Evolutionary conservation across 1,140 invertebrate genomes (phyloP).

Genomic region (Trachymyrmex septentrionalis): DNA sequence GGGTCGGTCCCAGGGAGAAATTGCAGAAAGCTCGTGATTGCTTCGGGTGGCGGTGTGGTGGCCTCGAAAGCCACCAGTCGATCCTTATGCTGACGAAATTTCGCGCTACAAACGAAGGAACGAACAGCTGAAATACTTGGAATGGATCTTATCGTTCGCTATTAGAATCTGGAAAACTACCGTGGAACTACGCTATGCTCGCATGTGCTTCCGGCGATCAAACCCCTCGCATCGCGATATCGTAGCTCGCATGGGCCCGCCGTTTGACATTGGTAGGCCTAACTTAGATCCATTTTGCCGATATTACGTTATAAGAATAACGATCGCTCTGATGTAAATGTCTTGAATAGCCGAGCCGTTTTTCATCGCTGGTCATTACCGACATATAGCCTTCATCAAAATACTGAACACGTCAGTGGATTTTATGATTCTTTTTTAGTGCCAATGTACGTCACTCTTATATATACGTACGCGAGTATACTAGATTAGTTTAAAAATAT

Average conservation of each 20-base stretch:
- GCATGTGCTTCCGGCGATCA: conserved; percentile 59
- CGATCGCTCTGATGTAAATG: conserved; percentile 26
- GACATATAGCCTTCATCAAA: background rate
- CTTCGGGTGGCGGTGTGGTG: background rate
- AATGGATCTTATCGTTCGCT: conserved; percentile 58
- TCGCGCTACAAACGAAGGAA: conserved; percentile 1
- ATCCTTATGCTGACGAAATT: background rate
- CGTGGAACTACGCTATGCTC: conserved; percentile 50
- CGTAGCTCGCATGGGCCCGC: background rate
- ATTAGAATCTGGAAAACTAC: conserved; percentile 59
- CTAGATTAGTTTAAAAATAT: background rate
- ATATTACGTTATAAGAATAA: conserved; percentile 45
- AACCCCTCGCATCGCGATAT: conserved; percentile 24
- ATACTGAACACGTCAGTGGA: background rate
- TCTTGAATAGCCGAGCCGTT: background rate
- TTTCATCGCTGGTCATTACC: conserved; percentile 25
- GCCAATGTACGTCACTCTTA: background rate
- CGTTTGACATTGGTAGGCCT: conserved; percentile 46
- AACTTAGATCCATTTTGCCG: conserved; percentile 43
- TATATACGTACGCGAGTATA: background rate
- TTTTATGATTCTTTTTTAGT: background rate
- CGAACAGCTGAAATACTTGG: conserved; percentile 39
- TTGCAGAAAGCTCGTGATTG: conserved; percentile 48
- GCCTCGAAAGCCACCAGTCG: conserved; percentile 25
- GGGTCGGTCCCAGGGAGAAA: conserved; percentile 35